Conservation (phyloP, 2,888 invertebrate species). For the Cremastinae sp. region DNA sequence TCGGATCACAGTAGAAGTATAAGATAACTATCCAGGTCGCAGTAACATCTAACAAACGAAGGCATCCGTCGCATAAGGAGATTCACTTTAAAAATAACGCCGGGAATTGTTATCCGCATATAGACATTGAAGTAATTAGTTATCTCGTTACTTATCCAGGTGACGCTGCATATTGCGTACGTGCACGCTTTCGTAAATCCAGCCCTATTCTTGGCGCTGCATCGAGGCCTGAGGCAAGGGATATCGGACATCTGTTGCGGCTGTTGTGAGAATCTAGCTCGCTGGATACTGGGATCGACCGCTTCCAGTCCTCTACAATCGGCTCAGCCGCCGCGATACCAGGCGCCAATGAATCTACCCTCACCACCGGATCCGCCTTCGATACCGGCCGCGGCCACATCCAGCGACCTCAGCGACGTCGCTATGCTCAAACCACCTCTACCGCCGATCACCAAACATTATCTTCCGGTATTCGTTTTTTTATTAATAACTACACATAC, state of each 20-base stretch:
- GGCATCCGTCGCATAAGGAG: too few relatives aligned
- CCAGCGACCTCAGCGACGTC: constrained; percentile 75
- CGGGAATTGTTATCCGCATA: too few relatives aligned
- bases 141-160: constrained; percentile 81
- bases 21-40: too few relatives aligned
- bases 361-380: constrained; percentile 66
- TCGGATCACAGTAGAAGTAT: too few relatives aligned
- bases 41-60: too few relatives aligned
- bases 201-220: constrained; percentile 88
- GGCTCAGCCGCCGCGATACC: constrained; percentile 74
- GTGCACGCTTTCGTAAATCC: constrained; percentile 93
- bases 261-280: constrained; percentile 85
- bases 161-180: constrained; percentile 92
- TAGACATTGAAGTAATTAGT: too few relatives aligned
- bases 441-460: constrained; percentile 75
- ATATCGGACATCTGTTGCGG: constrained; percentile 89
- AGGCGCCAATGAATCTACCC: constrained; percentile 67
- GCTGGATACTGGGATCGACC: constrained; percentile 81
- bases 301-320: constrained; percentile 68
- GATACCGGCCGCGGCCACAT: constrained; percentile 57
- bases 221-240: constrained; percentile 88
- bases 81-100: too few relatives aligned
- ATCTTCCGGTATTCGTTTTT: constrained; percentile 67
- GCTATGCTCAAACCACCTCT: constrained; percentile 76
- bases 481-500: too few relatives aligned